Conservation (phyloP, 1,140 invertebrate species). For the Marisa cornuarietis region DNA sequence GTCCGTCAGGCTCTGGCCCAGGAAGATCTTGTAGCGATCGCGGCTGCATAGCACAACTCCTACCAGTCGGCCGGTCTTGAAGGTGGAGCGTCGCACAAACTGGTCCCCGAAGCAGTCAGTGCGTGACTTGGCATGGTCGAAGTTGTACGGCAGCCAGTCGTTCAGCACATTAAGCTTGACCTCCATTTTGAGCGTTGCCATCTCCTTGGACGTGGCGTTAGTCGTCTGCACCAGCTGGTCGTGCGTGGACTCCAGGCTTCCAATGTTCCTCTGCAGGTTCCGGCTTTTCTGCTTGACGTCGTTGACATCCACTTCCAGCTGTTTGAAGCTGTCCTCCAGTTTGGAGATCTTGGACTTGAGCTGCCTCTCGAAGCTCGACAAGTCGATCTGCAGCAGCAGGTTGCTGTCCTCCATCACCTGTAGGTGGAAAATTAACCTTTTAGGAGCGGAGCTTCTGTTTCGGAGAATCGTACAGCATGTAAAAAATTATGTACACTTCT, state of each 20-base stretch:
- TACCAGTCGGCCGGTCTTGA: slow-evolving; percentile 41
- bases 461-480: too few species aligned
- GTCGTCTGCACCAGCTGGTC: not conserved
- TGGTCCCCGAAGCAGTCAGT: slow-evolving; percentile 50
- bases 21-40: slow-evolving; percentile 55
- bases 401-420: slow-evolving; percentile 31
- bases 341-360: slow-evolving; percentile 23
- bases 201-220: slow-evolving; percentile 10
- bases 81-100: slow-evolving; percentile 45
- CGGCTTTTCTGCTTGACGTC: slow-evolving; percentile 23
- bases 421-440: not conserved
- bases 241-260: slow-evolving; percentile 6
- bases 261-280: slow-evolving; percentile 22
- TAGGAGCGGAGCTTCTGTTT: too few species aligned
- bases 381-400: slow-evolving; percentile 29
- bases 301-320: slow-evolving; percentile 17
- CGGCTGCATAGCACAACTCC: slow-evolving; percentile 56
- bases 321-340: slow-evolving; percentile 16
- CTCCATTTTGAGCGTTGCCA: slow-evolving; percentile 30
- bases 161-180: slow-evolving; percentile 31
- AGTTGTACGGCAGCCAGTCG: slow-evolving; percentile 49
- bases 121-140: slow-evolving; percentile 38
- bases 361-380: slow-evolving; percentile 17
- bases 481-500: too few species aligned
- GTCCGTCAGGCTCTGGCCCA: slow-evolving; percentile 43